phyloP scores from a whole-genome alignment of 1,140 invertebrate genomes.

The Drosophila parabipectinata region DNA sequence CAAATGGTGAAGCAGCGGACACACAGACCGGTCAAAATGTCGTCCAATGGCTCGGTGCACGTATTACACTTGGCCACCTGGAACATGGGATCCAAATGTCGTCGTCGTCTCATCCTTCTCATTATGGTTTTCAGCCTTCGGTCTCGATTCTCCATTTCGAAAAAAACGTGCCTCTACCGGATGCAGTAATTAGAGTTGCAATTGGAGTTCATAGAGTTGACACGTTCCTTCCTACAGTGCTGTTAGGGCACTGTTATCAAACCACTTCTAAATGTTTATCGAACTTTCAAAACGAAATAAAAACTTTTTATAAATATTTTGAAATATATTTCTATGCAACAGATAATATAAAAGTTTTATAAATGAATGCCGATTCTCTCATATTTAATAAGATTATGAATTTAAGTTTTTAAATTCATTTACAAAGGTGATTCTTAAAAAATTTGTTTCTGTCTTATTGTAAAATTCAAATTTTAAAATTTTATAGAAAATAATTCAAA shows the following conservation, averaged over 20 bases:
- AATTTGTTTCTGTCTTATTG: too few relatives aligned
- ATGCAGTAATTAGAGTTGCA: neutral
- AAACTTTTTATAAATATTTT: neutral
- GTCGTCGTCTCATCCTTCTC: conserved; percentile 19
- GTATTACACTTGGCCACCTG: conserved; percentile 44
- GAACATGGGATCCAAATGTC: conserved; percentile 17
- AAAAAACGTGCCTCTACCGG: neutral
- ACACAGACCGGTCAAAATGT: conserved; percentile 48
- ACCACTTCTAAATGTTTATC: neutral
- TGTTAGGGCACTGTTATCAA: neutral
- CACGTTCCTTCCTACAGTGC: neutral
- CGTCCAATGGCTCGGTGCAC: conserved; percentile 31
- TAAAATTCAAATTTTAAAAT: too few relatives aligned
- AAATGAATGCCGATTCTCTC: too few relatives aligned
- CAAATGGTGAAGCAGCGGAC: conserved; percentile 39
- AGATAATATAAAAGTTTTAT: too few relatives aligned
- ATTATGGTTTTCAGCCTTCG: neutral
- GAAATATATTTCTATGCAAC: too few relatives aligned
- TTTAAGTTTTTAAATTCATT: too few relatives aligned
- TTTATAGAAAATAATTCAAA: too few relatives aligned
- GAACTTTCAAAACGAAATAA: neutral
- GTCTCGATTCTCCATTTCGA: too few relatives aligned
- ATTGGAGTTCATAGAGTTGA: neutral
- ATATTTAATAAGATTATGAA: too few relatives aligned
- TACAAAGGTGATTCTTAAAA: too few relatives aligned